phyloP scores from a whole-genome alignment of 2,888 invertebrate genomes.

The Orthosia gracilis region DNA sequence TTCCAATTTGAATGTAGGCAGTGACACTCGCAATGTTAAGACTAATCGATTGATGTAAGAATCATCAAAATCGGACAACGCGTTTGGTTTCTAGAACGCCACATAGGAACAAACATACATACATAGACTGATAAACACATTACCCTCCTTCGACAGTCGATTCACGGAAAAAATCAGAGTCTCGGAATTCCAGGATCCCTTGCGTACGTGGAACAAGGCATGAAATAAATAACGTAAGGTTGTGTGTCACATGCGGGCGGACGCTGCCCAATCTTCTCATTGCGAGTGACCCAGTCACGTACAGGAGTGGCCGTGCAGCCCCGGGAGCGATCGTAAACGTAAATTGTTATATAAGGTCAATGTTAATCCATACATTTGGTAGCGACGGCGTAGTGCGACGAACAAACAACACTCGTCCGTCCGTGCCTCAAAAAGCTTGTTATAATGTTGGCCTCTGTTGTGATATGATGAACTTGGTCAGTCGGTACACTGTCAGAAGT shows the following conservation, averaged over 20 bases:
- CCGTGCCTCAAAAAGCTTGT: neutral
- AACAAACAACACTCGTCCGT: neutral
- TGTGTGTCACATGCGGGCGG: constrained; percentile 76
- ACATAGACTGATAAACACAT: no score
- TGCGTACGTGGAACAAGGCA: constrained; percentile 13
- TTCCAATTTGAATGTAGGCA: no score
- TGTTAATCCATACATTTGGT: constrained; percentile 70
- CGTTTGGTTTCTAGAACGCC: no score
- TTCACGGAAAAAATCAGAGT: no score
- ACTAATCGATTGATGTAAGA: no score
- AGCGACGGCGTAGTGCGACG: neutral
- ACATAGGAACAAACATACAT: no score
- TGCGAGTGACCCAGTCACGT: constrained; percentile 78
- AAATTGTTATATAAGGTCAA: constrained; percentile 87
- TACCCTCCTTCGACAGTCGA: no score
- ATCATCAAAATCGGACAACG: no score
- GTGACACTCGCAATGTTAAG: no score
- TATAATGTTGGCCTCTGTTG: neutral
- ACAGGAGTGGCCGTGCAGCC: constrained; percentile 67
- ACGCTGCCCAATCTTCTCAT: constrained; percentile 86
- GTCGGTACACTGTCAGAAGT: neutral
- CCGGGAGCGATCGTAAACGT: constrained; percentile 79
- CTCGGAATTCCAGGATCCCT: neutral
- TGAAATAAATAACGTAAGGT: constrained; percentile 50
- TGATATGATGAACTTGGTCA: neutral